These are phyloP conservation scores for Melanotaenia duboulayi DNA, from an alignment of 2,113 vertebrate genomes.

Conservation along the genomic window DNA sequence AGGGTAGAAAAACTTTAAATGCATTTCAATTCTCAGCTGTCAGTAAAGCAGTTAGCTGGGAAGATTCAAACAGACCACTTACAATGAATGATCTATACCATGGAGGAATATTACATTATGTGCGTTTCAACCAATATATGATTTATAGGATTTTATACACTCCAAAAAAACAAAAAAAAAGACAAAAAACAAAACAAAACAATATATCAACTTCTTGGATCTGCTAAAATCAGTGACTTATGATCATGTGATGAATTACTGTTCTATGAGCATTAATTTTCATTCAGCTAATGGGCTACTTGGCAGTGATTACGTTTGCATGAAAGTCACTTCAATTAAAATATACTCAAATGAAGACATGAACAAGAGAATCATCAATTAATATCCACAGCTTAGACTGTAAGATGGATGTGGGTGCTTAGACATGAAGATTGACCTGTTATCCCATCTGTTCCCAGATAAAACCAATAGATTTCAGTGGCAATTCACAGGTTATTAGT, in stretches of 20 bases:
- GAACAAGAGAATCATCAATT: constrained; percentile 57
- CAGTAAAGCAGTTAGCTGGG: neutral
- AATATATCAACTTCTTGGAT: constrained; percentile 34
- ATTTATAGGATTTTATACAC: constrained; percentile 15
- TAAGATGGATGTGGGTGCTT: constrained; percentile 51
- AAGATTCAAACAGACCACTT: constrained; percentile 30
- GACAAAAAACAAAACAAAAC: too few species aligned
- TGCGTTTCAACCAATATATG: constrained; percentile 18
- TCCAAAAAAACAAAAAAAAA: too few species aligned
- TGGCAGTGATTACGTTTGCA: constrained; percentile 60
- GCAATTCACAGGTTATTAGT: constrained; percentile 41
- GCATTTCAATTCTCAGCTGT: neutral
- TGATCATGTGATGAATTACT: constrained; percentile 55
- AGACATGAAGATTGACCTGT: constrained; percentile 39
- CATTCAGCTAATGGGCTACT: constrained; percentile 65
- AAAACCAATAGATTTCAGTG: neutral
- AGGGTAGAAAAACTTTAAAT: neutral
- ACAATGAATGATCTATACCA: constrained; percentile 7
- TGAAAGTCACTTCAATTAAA: constrained; percentile 80
- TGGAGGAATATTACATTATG: constrained; percentile 9
- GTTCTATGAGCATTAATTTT: constrained; percentile 61
- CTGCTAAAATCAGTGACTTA: constrained; percentile 40
- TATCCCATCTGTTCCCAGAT: constrained; percentile 39
- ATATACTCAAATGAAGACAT: constrained; percentile 62
- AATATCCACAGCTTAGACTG: constrained; percentile 24